These are phyloP conservation scores for Drosophila melanocephala DNA, from an alignment of 2,888 invertebrate genomes.

Conservation along the genomic window DNA sequence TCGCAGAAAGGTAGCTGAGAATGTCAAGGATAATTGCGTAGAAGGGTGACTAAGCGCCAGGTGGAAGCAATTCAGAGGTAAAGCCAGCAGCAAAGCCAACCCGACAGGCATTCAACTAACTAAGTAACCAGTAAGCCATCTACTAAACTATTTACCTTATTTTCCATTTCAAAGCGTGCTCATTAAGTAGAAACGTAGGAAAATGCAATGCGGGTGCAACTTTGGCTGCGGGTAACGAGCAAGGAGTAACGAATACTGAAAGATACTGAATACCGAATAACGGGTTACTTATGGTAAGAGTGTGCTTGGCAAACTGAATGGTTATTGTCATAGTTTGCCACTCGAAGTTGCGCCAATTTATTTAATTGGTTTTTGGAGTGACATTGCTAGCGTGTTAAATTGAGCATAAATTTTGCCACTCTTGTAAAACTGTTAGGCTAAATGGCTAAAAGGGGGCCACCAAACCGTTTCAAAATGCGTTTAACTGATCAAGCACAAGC, in stretches of 20 bases:
- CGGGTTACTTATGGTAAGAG: slow-evolving; percentile 39
- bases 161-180: slow-evolving; percentile 47
- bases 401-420: slow-evolving; percentile 66
- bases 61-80: slow-evolving; percentile 38
- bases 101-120: slow-evolving; percentile 10
- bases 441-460: slow-evolving; percentile 32
- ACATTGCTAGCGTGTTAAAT: slow-evolving; percentile 57
- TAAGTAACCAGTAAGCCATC: slow-evolving; percentile 47
- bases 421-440: slow-evolving; percentile 55
- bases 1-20: slow-evolving; percentile 52
- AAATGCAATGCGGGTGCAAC: slow-evolving; percentile 30
- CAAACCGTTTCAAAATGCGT: slow-evolving; percentile 32
- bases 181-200: slow-evolving; percentile 37
- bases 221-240: slow-evolving; percentile 22
- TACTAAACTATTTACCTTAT: slow-evolving; percentile 54
- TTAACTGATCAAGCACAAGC: slow-evolving; percentile 32
- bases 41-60: slow-evolving; percentile 63
- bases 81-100: slow-evolving; percentile 27
- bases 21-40: slow-evolving; percentile 61
- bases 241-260: slow-evolving; percentile 4
- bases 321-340: slow-evolving; percentile 63
- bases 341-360: slow-evolving; percentile 63
- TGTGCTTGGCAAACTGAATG: slow-evolving; percentile 40
- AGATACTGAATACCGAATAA: slow-evolving; percentile 23
- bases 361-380: slow-evolving; percentile 62